These are phyloP conservation scores for Zaprionus davidi DNA, from an alignment of 1,140 invertebrate genomes.

Conservation along the genomic window DNA sequence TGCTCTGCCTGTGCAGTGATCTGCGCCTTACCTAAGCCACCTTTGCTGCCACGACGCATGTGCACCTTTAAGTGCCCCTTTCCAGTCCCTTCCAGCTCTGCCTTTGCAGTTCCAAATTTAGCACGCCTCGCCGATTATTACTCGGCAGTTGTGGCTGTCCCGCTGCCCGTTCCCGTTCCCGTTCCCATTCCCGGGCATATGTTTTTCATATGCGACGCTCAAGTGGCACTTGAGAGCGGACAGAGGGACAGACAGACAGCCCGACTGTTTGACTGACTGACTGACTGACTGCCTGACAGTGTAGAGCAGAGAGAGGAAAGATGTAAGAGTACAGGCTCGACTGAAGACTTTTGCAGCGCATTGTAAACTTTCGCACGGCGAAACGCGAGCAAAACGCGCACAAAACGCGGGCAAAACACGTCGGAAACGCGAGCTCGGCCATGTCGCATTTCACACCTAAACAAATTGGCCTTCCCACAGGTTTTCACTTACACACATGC, in stretches of 20 bases:
- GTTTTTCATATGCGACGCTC: constrained; percentile 51
- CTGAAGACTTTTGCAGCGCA: not conserved
- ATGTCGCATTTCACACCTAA: constrained; percentile 38
- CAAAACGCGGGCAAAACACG: not conserved
- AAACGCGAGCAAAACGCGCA: not conserved
- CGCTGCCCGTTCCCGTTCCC: not conserved
- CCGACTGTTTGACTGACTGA: not conserved
- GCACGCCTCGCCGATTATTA: constrained; percentile 56
- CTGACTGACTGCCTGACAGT: not conserved
- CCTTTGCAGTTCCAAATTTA: constrained; percentile 50
- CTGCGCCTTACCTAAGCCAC: constrained; percentile 56
- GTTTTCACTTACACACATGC: constrained; percentile 56
- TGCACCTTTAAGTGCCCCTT: constrained; percentile 40
- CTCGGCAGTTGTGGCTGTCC: constrained; percentile 33
- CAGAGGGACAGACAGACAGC: too few species aligned
- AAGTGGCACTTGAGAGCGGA: constrained; percentile 55
- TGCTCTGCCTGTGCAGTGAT: not conserved
- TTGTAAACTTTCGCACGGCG: constrained; percentile 67
- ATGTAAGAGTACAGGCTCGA: not conserved
- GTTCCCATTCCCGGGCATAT: constrained; percentile 31
- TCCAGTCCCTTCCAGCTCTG: not conserved
- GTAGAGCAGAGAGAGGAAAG: not conserved
- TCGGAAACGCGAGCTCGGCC: not conserved
- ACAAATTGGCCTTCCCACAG: constrained; percentile 66
- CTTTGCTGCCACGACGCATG: constrained; percentile 57